Evolutionary conservation across 1,140 invertebrate species (phyloP).

Genomic region (Teleogryllus occipitalis): DNA sequence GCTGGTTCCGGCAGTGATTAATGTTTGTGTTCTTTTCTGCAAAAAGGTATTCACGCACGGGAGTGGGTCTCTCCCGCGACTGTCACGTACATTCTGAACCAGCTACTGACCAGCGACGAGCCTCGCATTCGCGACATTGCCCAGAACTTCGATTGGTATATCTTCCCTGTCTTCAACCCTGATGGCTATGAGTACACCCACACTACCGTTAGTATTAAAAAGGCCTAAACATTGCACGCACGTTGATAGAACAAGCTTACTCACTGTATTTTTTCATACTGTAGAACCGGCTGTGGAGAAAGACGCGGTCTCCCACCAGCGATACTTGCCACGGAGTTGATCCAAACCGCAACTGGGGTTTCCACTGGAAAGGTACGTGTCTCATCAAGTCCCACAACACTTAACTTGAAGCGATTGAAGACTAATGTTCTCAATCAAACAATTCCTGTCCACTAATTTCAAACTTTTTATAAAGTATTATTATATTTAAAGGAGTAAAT

Average conservation of each 20-base stretch:
- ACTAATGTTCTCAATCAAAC: no score
- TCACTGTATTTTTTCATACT: constrained; percentile 22
- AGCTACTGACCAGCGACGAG: constrained; percentile 44
- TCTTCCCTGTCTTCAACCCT: constrained; percentile 61
- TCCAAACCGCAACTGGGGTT: constrained; percentile 60
- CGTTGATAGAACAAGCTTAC: neutral
- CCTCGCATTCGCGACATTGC: constrained; percentile 41
- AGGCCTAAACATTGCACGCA: neutral
- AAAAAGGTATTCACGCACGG: constrained; percentile 47
- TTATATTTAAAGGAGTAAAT: no score
- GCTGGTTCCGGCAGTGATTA: no score
- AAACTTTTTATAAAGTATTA: no score
- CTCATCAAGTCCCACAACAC: neutral
- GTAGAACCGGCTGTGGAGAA: constrained; percentile 43
- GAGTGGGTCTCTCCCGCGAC: constrained; percentile 54
- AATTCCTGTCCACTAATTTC: no score
- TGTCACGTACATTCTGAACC: constrained; percentile 37
- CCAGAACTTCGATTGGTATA: constrained; percentile 57
- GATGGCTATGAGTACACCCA: constrained; percentile 61
- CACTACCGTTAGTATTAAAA: constrained; percentile 33
- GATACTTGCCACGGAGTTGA: constrained; percentile 49
- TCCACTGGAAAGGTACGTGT: constrained; percentile 45
- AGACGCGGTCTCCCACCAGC: constrained; percentile 42
- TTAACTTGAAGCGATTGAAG: no score
- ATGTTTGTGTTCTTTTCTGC: no score